A percentile compares a stretch with the other conserved stretches of the same genome.
Conservation (phyloP, 2,113 vertebrate species). For the Dendropsophus ebraccatus region DNA sequence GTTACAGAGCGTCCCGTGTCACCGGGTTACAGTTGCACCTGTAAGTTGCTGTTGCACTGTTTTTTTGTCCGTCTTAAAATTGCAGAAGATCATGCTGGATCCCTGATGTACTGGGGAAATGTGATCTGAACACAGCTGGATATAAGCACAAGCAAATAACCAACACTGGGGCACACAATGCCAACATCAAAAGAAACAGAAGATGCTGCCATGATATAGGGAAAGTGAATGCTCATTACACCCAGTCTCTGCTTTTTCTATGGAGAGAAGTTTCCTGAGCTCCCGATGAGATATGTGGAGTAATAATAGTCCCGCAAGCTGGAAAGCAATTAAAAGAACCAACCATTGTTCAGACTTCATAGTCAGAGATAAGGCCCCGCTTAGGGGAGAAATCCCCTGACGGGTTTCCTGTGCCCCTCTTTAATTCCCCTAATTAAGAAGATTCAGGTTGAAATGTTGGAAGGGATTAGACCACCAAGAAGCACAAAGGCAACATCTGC, state of each 20-base stretch:
- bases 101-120: too few relatives aligned
- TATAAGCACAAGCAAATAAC: too few relatives aligned
- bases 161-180: too few relatives aligned
- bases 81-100: too few relatives aligned
- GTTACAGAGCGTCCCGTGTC: too few relatives aligned
- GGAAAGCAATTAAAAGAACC: constrained; percentile 19
- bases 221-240: too few relatives aligned
- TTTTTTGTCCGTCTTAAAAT: too few relatives aligned
- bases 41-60: too few relatives aligned
- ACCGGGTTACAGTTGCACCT: too few relatives aligned
- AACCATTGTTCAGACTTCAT: neutral
- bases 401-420: neutral
- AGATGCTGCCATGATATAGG: too few relatives aligned
- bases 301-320: neutral
- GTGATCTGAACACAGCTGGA: too few relatives aligned
- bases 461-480: constrained; percentile 26
- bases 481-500: neutral
- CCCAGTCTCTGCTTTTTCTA: neutral
- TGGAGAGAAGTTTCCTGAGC: neutral
- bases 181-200: too few relatives aligned
- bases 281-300: neutral
- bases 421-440: constrained; percentile 12
- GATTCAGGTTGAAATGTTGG: neutral
- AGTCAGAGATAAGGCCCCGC: neutral
- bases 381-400: neutral